Base-by-base conservation (phyloP, 2,113 vertebrate species). In the Marcusenius ussheri region DNA sequence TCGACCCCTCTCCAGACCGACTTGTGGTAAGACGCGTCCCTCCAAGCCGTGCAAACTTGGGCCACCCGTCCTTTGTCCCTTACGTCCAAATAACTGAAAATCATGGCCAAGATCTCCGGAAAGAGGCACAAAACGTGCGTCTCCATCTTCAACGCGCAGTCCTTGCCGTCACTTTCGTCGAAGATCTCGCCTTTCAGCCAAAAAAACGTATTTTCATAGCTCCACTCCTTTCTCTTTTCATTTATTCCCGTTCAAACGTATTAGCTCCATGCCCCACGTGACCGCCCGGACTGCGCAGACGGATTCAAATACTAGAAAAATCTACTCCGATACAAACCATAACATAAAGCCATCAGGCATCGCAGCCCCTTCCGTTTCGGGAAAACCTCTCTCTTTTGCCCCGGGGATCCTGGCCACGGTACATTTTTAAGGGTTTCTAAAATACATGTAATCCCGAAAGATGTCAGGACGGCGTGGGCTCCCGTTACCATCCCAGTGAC, bases 11-110 rank as follows among this genome's bases (percentile, higher is more conserved):
- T 96, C 98, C 98, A 99, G 92, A 99, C 98, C 0, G 98, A 98
- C 95, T 98, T 99, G 96, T 99, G 98, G 95, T 99, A 98, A 93
- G 98, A 98, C 93, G 98, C 97, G 96, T 98, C 98, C 91, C 98
- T 97, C 98, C 98, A 98, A 94, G 98, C 97, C 93, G 96, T 94
- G 95, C 98, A 98, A 96, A 98, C 98, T 97, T 98, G 97, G 91
- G 98, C 98, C 91, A 97, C 98, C 91, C 98, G 97, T 88, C 98
- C 98, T 97, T 99, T 99, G 97, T 99, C 98, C 94, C 98, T 97
- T 56, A 98, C 98, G 93, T 99, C 98, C 96, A 99, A 95, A 96
- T 98, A 99, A 92, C 98, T 97, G 96, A 99, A 99, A 95, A 99
- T 99, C 96, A 99, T 99, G 93, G 98, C 98, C 92, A 99, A 93